Percentiles rank a stretch among this genome's conserved stretches.
These are phyloP conservation scores for Agapornis canus DNA, from an alignment of 2,797 vertebrate species.

Conservation along the genomic window DNA sequence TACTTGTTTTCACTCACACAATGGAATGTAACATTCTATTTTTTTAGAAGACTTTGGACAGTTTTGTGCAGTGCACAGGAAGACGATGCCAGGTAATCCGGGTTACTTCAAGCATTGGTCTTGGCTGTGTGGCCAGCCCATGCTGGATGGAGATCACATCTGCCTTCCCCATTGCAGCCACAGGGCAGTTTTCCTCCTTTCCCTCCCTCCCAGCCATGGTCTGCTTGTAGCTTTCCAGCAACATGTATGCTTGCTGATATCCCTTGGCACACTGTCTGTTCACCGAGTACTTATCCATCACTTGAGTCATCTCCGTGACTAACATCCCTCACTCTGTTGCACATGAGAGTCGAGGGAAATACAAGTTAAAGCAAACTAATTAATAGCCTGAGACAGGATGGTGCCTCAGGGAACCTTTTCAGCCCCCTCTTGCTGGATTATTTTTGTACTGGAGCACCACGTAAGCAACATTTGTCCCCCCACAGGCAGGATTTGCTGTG, in stretches of 20 bases:
- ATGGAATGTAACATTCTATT: neutral
- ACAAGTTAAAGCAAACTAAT: slow-evolving; percentile 17
- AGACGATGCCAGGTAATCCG: neutral
- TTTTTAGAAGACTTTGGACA: neutral
- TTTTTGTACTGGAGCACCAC: neutral
- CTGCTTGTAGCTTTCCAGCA: neutral
- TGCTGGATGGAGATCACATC: neutral
- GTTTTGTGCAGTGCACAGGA: neutral
- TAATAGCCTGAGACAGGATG: slow-evolving; percentile 33
- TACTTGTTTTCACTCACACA: neutral
- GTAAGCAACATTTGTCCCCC: neutral
- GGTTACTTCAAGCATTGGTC: neutral
- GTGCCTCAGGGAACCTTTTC: neutral
- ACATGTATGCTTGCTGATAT: neutral
- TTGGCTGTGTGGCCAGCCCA: neutral
- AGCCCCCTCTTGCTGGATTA: neutral
- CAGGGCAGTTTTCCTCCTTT: neutral
- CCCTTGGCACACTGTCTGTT: neutral
- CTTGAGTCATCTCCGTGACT: slow-evolving; percentile 24
- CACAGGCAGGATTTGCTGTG: neutral
- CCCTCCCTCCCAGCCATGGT: neutral
- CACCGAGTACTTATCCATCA: neutral
- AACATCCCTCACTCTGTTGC: slow-evolving; percentile 6
- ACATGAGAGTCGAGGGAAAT: neutral
- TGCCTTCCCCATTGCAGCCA: neutral